Percentiles rank a stretch among this genome's conserved stretches.
These are phyloP conservation scores for Sesamia nonagrioides DNA, from an alignment of 1,140 invertebrate species.

Conservation along the genomic window DNA sequence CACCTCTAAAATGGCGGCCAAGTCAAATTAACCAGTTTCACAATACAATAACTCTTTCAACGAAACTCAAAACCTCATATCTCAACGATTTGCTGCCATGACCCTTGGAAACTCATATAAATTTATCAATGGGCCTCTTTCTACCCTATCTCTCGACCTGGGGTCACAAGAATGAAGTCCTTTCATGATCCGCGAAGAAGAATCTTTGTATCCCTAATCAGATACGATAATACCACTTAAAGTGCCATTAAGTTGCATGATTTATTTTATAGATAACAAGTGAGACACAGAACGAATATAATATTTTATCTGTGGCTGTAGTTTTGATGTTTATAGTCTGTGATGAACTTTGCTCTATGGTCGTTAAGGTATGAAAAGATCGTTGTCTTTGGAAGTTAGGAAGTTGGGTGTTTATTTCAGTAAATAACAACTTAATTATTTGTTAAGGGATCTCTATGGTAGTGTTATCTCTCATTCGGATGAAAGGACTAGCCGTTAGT, in stretches of 20 bases:
- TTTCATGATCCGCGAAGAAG: conserved; percentile 63
- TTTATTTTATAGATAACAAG: conserved; percentile 72
- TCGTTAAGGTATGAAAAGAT: conserved; percentile 36
- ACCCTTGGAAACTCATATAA: conserved; percentile 32
- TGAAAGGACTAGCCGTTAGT: neutral
- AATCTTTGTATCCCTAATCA: conserved; percentile 73
- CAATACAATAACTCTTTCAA: conserved; percentile 15
- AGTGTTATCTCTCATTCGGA: neutral
- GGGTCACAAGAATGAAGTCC: conserved; percentile 64
- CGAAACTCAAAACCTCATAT: conserved; percentile 17
- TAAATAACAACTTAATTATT: neutral
- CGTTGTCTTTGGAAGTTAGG: conserved; percentile 27
- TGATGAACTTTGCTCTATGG: conserved; percentile 36
- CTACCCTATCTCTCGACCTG: conserved; percentile 68
- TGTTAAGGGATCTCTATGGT: neutral
- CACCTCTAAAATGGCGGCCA: neutral
- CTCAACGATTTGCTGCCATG: conserved; percentile 26
- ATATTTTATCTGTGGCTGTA: conserved; percentile 16
- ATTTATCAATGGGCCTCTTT: conserved; percentile 64
- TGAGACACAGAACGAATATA: conserved; percentile 38
- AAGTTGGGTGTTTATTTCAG: conserved; percentile 1
- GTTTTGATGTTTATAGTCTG: conserved; percentile 36
- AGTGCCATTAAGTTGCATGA: conserved; percentile 74
- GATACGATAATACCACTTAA: conserved; percentile 75
- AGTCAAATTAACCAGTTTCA: conserved; percentile 10